Evolutionary conservation across 2,888 invertebrate species (phyloP).

Genomic region (Sinhomidia bicolor): DNA sequence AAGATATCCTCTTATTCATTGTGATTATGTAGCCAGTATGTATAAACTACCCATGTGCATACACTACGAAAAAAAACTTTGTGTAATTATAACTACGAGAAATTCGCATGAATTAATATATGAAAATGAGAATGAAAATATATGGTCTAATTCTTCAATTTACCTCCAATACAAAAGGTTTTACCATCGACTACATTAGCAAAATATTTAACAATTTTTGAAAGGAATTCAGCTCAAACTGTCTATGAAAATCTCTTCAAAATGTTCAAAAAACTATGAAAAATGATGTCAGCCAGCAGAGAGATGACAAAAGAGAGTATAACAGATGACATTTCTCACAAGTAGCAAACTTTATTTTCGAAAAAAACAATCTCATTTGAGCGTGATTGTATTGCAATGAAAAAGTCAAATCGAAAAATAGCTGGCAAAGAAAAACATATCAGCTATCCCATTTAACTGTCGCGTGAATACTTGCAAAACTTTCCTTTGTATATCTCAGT

Average conservation of each 20-base stretch:
- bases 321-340: neutral
- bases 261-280: neutral
- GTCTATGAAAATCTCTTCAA: no score
- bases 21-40: neutral
- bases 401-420: slow-evolving; percentile 14
- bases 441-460: slow-evolving; percentile 21
- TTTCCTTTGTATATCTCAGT: neutral
- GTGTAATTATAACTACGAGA: no score
- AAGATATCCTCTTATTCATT: neutral
- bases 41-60: no score
- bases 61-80: no score
- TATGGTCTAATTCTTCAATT: no score
- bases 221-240: no score
- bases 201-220: no score
- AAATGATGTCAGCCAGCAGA: neutral
- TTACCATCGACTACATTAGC: no score
- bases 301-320: neutral
- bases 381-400: neutral
- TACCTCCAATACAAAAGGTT: no score
- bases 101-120: no score
- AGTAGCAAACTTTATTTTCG: neutral
- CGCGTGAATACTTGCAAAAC: neutral
- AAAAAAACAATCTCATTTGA: neutral
- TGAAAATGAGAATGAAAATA: no score
- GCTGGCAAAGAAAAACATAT: neutral